Base-by-base conservation (phyloP, 1,140 invertebrate genomes). In the Neodiprion fabricii region DNA sequence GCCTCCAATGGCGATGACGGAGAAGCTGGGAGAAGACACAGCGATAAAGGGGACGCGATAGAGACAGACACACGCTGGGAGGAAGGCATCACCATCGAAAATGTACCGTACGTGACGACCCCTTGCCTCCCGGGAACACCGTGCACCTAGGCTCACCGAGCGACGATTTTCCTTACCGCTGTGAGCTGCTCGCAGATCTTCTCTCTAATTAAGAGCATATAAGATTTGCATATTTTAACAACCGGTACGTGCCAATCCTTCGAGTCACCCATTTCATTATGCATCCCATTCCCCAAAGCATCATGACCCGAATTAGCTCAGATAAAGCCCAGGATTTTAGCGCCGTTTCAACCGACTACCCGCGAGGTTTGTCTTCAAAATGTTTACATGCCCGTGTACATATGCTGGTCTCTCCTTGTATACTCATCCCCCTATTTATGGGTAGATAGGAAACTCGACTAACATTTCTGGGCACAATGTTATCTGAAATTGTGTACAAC, bases 201-300 rank as follows among this genome's bases (percentile, higher is more conserved):
- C 14, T 7, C 12, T 21, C 11, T 69, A 69, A 69, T 69, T 69
- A 69, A 69, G 67, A 69, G 67, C 23, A 23, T 47, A 69, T 69
- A 21, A 69, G 21, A 69, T 69, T 69, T 69, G 67, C 67, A 69
- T 69, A 23, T 69, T 69, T 69, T 69, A 69, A 69, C 67, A 69
- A 69, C 67, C 67, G 21, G 21, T 69, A 69, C 67, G 67, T 69
- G 67, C 67, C 67, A 69, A 69, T 69, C 67, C 67, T 69, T 21
- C 67, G 67, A 69, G 67, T 14, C 67, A 11, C 67, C 21, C 67
- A 21, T 69, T 69, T 47, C 67, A 69, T 69, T 69, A 69, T 69
- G 67, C 67, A 69, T 69, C 12, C 23, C 67, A 23, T 21, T 23
- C 67, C 67, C 14, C 40, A 21, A 21, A 69, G 67, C 21, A 69